Conservation (phyloP, 2,797 vertebrate species). For the Varecia variegata region DNA sequence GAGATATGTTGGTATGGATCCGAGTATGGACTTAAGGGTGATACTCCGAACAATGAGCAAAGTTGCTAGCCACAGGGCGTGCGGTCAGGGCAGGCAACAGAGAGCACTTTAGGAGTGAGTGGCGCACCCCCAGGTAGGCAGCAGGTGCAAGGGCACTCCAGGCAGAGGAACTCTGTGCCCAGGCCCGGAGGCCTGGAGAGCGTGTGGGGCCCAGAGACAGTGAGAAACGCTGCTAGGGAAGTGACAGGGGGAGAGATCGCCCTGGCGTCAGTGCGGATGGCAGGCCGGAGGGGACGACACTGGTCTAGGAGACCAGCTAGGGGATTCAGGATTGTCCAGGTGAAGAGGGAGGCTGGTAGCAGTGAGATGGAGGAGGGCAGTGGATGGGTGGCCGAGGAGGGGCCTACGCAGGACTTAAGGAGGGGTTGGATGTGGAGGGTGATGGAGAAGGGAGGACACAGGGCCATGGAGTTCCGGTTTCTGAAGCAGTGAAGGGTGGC, state of each 20-base stretch:
- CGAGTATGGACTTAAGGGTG: no score
- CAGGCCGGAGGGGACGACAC: neutral
- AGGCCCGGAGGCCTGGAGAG: neutral
- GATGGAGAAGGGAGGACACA: neutral
- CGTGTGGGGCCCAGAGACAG: neutral
- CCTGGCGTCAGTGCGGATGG: fast-evolving
- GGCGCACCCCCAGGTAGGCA: neutral
- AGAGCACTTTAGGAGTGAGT: neutral
- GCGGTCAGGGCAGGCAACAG: neutral
- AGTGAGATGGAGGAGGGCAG: fast-evolving
- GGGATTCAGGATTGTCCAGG: neutral
- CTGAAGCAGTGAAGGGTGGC: neutral
- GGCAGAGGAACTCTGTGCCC: neutral
- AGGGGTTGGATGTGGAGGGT: neutral
- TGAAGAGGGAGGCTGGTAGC: neutral
- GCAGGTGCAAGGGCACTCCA: no score
- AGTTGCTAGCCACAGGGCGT: neutral
- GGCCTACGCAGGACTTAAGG: neutral
- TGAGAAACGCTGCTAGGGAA: neutral
- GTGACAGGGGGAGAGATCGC: fast-evolving
- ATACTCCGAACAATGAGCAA: fast-evolving
- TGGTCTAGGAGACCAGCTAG: neutral
- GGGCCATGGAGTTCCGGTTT: neutral
- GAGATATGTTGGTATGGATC: no score
- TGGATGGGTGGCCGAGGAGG: neutral